A percentile compares a stretch with the other conserved stretches of the same genome.
These are phyloP conservation scores for Syngnathoides biaculeatus DNA, from an alignment of 2,113 vertebrate species.

Conservation along the genomic window DNA sequence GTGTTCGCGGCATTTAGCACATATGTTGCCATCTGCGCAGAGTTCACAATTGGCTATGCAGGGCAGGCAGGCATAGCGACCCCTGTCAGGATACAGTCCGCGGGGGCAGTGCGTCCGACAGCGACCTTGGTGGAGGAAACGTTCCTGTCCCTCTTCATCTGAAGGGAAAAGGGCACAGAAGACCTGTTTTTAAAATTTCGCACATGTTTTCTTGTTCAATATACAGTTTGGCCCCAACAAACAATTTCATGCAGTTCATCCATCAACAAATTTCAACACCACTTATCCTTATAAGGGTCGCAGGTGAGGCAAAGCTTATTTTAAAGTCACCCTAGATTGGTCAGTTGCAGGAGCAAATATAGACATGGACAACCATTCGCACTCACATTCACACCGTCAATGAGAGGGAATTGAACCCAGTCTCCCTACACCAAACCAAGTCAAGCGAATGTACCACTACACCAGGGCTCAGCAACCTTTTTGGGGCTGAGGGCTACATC, in stretches of 20 bases:
- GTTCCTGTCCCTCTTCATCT: constrained; percentile 76
- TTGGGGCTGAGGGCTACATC: too few relatives aligned
- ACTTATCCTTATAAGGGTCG: neutral
- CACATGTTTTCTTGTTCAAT: constrained; percentile 18
- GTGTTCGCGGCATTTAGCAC: constrained; percentile 76
- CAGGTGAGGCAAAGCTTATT: neutral
- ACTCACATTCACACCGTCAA: too few relatives aligned
- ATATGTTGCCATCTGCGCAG: constrained; percentile 72
- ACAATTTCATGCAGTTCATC: constrained; percentile 3
- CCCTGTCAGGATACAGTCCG: constrained; percentile 71
- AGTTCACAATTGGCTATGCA: constrained; percentile 79
- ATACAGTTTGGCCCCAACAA: constrained; percentile 13
- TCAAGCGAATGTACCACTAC: too few relatives aligned
- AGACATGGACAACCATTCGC: neutral
- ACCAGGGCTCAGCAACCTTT: too few relatives aligned
- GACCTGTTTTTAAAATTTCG: constrained; percentile 29
- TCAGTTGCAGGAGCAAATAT: neutral
- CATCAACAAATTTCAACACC: neutral
- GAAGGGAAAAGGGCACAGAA: constrained; percentile 24
- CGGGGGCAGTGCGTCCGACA: constrained; percentile 75
- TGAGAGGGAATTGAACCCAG: too few relatives aligned
- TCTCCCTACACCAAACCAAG: too few relatives aligned
- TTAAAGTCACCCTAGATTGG: neutral
- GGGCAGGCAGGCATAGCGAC: constrained; percentile 69
- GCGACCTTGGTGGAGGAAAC: constrained; percentile 74